Evolutionary conservation across 2,113 vertebrate species (phyloP).

Genomic region (Coregonus clupeaformis): DNA sequence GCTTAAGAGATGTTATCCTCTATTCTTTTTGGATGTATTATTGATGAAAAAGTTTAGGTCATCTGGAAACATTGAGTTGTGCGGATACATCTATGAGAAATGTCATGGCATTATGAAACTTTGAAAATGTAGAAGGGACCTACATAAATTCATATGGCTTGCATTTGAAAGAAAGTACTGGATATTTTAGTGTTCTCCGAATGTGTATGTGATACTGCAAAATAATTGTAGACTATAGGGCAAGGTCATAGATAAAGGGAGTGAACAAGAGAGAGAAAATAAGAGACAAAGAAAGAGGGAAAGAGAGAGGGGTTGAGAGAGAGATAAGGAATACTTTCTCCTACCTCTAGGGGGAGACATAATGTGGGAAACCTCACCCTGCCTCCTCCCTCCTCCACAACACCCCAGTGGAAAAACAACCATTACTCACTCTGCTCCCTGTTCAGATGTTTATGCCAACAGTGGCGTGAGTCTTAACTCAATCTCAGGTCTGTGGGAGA

Average conservation of each 20-base stretch:
- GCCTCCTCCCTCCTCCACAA: background rate
- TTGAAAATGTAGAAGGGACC: conserved; percentile 19
- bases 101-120: no score
- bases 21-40: conserved; percentile 35
- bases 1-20: conserved; percentile 49
- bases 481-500: conserved; percentile 40
- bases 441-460: conserved; percentile 51
- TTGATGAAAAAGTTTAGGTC: conserved; percentile 46
- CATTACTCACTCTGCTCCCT: conserved; percentile 14
- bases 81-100: no score
- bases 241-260: conserved; percentile 8
- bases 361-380: conserved; percentile 26
- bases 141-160: conserved; percentile 52
- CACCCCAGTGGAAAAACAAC: conserved; percentile 24
- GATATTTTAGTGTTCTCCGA: conserved; percentile 26
- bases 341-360: conserved; percentile 72
- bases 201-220: conserved; percentile 43
- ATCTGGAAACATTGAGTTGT: conserved; percentile 30
- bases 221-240: conserved; percentile 51
- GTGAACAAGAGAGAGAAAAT: no score
- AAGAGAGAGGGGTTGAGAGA: conserved; percentile 26
- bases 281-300: conserved; percentile 9
- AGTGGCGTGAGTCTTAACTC: conserved; percentile 51
- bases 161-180: conserved; percentile 40
- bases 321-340: conserved; percentile 4